Base-by-base conservation (phyloP, 2,113 vertebrate genomes). In the Psettodes erumei region DNA sequence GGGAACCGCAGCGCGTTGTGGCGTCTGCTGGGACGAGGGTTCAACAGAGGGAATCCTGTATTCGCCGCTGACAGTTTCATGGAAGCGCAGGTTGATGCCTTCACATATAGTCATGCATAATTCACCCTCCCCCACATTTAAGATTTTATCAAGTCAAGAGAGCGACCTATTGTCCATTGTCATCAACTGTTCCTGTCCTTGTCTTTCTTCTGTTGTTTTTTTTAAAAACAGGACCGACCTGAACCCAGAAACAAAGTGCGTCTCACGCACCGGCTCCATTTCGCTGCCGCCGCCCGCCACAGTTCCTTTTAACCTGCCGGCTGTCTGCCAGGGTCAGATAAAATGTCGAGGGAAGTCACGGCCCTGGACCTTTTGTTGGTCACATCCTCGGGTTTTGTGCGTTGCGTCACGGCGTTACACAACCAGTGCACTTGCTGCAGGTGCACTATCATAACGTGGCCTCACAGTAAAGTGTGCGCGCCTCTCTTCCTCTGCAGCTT, bases 1-100 rank as follows among this genome's bases (percentile, higher is more conserved):
- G 70, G 63, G 19, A 51, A 86, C 40, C 16, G 69, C 71, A 54
- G 76, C 3, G 43, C 59, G 74, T 67, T 73, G 56, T 33, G 75
- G 47, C 3, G 73, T 67, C 75, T 81, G 80, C 16, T 21, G 79
- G 77, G 81, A 82, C 63, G n/a, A 15, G 82, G 47, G 80, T 86
- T 90, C 84, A 79, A 88, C 90, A 91, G 90, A 91, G 86, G 79
- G 90, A 90, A 90, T 90, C 69, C 42, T 85, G 88, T 89, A 90
- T 86, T 82, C 78, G 58, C 83, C 62, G 70, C 86, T 89, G 87
- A 90, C 90, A 89, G 86, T 85, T 81, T 89, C 84, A 89, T 86
- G 83, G 90, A 86, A 82, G 86, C 85, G 90, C 86, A 6, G 80
- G 80, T 88, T 88, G 88, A 91, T 82, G 89, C 86, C 88, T 87